phyloP scores from a whole-genome alignment of 2,888 invertebrate species.

The Tiliacea citrago region DNA sequence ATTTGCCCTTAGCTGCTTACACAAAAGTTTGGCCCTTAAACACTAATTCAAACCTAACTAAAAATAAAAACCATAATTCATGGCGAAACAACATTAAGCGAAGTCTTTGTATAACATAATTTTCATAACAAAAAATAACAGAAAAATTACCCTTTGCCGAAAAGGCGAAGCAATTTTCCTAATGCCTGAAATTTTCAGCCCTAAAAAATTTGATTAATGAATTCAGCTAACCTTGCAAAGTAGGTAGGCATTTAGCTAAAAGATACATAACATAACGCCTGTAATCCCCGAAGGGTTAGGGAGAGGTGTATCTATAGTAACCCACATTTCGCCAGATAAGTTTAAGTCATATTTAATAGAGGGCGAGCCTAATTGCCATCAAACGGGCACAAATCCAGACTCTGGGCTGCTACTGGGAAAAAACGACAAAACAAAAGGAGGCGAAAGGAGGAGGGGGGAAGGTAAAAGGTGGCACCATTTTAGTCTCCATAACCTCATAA shows the following conservation, averaged over 20 bases:
- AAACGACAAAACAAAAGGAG: too few relatives aligned
- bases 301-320: too few relatives aligned
- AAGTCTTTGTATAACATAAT: constrained; percentile 33
- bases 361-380: too few relatives aligned
- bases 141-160: constrained; percentile 33
- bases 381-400: too few relatives aligned
- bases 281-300: too few relatives aligned
- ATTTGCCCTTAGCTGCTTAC: neutral
- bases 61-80: constrained; percentile 23
- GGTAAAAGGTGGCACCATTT: constrained; percentile 25
- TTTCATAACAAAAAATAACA: constrained; percentile 20
- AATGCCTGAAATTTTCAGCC: constrained; percentile 40
- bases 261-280: too few relatives aligned
- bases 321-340: too few relatives aligned
- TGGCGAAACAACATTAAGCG: constrained; percentile 17
- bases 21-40: neutral
- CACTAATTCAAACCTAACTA: constrained; percentile 6
- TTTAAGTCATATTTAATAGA: too few relatives aligned
- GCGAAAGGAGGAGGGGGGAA: too few relatives aligned
- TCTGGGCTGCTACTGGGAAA: too few relatives aligned
- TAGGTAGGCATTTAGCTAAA: neutral
- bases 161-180: constrained; percentile 38
- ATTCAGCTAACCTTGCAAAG: constrained; percentile 4
- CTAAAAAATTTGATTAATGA: constrained; percentile 35
- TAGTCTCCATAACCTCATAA: constrained; percentile 3